phyloP scores from a whole-genome alignment of 2,113 vertebrate genomes.

The Menidia beryllina region DNA sequence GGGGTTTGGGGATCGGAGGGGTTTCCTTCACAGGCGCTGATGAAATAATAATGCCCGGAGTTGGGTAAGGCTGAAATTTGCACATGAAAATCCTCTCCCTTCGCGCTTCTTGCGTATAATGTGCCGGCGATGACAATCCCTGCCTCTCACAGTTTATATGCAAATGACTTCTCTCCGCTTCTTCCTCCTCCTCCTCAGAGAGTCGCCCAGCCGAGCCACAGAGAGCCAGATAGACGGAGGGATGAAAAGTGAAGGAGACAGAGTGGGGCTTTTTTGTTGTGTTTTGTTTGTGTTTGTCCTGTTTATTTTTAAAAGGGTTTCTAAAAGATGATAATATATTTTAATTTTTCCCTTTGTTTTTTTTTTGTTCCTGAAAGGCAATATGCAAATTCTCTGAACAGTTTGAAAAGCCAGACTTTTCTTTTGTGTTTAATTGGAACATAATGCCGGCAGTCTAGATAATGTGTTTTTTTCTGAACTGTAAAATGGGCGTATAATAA shows the following conservation, averaged over 20 bases:
- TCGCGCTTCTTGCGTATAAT: slow-evolving; percentile 71
- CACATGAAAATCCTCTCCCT: slow-evolving; percentile 83
- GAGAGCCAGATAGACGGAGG: slow-evolving; percentile 46
- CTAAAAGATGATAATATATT: slow-evolving; percentile 81
- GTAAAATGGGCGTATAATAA: slow-evolving; percentile 63
- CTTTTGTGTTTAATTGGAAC: slow-evolving; percentile 78
- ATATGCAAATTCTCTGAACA: slow-evolving; percentile 69
- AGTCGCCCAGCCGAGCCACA: slow-evolving; percentile 57
- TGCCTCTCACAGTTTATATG: slow-evolving; percentile 82
- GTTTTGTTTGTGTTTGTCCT: slow-evolving; percentile 84
- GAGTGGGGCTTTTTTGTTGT: slow-evolving; percentile 79
- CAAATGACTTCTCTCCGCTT: slow-evolving; percentile 75
- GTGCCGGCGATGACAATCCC: slow-evolving; percentile 79
- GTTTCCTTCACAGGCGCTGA: slow-evolving; percentile 72
- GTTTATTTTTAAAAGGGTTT: slow-evolving; percentile 81
- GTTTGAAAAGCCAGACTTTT: slow-evolving; percentile 67
- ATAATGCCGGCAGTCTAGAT: slow-evolving; percentile 68
- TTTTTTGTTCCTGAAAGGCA: slow-evolving; percentile 55
- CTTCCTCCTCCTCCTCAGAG: slow-evolving; percentile 74
- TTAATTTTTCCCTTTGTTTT: slow-evolving; percentile 72
- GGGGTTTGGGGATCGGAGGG: slow-evolving; percentile 64
- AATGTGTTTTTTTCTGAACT: slow-evolving; percentile 72
- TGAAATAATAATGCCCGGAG: slow-evolving; percentile 84
- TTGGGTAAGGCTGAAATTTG: slow-evolving; percentile 82
- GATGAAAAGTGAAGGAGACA: slow-evolving; percentile 60